phyloP scores from a whole-genome alignment of 23 tunicate genomes.

The Trididemnum clinides region DNA sequence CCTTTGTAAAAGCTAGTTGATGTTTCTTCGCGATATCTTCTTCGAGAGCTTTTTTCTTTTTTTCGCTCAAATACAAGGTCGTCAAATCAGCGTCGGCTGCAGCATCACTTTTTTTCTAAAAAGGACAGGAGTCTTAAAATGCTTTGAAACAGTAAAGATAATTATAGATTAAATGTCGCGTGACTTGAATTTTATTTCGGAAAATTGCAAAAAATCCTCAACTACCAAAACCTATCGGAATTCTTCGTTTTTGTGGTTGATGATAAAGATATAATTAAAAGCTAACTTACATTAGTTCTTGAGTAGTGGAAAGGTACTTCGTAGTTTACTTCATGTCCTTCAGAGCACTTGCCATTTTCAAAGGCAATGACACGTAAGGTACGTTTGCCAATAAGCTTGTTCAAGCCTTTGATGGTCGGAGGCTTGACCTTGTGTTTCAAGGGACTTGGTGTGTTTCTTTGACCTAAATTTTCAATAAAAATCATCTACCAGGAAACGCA shows the following conservation, averaged over 20 bases:
- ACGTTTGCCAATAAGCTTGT: slow-evolving; percentile 52
- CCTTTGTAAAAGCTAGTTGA: background rate
- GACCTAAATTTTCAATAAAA: too few relatives aligned
- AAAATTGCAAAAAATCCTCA: too few relatives aligned
- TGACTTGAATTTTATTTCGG: too few relatives aligned
- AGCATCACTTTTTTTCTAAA: background rate
- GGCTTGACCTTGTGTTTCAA: slow-evolving; percentile 30
- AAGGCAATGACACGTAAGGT: slow-evolving; percentile 57
- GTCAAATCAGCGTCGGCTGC: background rate
- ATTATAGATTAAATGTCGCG: too few relatives aligned
- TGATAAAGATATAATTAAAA: too few relatives aligned
- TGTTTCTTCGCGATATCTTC: background rate
- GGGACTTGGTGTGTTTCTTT: too few relatives aligned
- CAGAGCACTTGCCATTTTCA: slow-evolving; percentile 58
- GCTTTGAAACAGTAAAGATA: too few relatives aligned
- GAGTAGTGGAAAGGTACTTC: slow-evolving; percentile 4
- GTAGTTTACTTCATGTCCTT: slow-evolving; percentile 69
- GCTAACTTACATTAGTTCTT: background rate
- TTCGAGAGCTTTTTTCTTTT: background rate
- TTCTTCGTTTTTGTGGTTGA: too few relatives aligned
- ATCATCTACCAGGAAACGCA: too few relatives aligned
- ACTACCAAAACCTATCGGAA: too few relatives aligned
- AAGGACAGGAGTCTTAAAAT: too few relatives aligned
- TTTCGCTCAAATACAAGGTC: slow-evolving; percentile 1
- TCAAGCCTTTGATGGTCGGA: slow-evolving; percentile 36